Base-by-base conservation (phyloP, 2,113 vertebrate species). In the Ageneiosus marmoratus region DNA sequence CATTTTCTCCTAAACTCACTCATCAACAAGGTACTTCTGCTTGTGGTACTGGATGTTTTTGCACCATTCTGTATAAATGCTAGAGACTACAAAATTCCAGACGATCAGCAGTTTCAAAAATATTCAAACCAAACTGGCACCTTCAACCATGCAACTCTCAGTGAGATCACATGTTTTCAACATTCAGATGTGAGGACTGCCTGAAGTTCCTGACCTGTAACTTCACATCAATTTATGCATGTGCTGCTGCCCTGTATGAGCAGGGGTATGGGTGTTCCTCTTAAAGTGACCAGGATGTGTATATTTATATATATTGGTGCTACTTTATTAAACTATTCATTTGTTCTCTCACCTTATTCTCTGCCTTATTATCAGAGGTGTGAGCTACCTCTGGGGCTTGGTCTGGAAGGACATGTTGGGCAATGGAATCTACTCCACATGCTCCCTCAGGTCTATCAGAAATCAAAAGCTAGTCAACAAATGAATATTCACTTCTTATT, bases 381-480 rank as follows among this genome's bases (percentile, higher is more conserved):
- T 10, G 60, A 32, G 24, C 15, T 13, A 4, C 10, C 18, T 77
- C 74, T 18, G 34, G 0, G 8, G 34, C 48, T 24, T 29, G 77
- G 8, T 77, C 48, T 60, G 62, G 46, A 20, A n/a, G 24, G 27
- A 65, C 20, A 67, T 77, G 46, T 8, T 65, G 73, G 24, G 32
- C 7, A 2, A 51, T 27, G 15, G 73, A 32, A 69, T 69, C 74
- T 2, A 77, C 20, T 32, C 60, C 74, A 69, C 82, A 69, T 15
- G 74, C 74, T 46, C n/a, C 74, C 10, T 69, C 74, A 7, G 24
- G 50, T 83, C 82, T 83, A 74, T 24, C 8, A 65, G 32, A 65
- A 65, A 27, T 41, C 5, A 76, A 65, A 63, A 27, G 51, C 4
- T 41, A 18, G 16, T 22, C 16, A 56, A 62, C n/a, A 29, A 27